Percentiles rank a stretch among this genome's conserved stretches.
phyloP scores from a whole-genome alignment of 2,797 vertebrate species.

The Acestrorhynchus altus region DNA sequence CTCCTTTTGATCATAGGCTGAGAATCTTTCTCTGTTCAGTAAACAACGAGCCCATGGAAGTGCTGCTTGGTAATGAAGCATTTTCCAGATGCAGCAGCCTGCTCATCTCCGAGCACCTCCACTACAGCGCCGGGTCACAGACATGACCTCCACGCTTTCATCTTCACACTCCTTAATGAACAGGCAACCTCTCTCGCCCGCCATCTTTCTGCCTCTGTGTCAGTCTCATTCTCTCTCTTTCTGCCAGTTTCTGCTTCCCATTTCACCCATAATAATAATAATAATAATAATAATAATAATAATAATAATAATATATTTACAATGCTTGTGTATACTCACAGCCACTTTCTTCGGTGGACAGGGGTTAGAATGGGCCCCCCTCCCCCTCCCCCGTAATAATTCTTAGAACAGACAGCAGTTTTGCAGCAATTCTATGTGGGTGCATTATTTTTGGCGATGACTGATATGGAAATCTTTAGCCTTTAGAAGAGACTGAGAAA shows the following conservation, averaged over 20 bases:
- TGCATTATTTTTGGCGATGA: too few relatives aligned
- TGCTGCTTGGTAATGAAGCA: slow-evolving; percentile 69
- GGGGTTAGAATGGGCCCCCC: too few relatives aligned
- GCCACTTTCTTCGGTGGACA: too few relatives aligned
- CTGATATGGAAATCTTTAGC: too few relatives aligned
- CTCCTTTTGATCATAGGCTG: slow-evolving; percentile 68
- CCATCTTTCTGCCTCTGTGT: slow-evolving; percentile 13
- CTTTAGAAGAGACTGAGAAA: too few relatives aligned
- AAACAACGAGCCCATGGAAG: slow-evolving; percentile 68
- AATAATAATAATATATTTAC: too few relatives aligned
- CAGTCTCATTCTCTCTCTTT: background rate
- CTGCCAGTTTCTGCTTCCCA: background rate
- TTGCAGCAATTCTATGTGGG: too few relatives aligned
- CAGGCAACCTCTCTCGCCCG: slow-evolving; percentile 38
- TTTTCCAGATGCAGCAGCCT: slow-evolving; percentile 69
- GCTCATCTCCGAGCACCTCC: slow-evolving; percentile 60
- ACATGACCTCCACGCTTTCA: slow-evolving; percentile 68
- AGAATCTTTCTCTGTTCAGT: slow-evolving; percentile 45
- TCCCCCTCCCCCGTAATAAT: too few relatives aligned
- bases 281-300: background rate
- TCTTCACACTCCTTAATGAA: slow-evolving; percentile 74
- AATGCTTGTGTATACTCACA: too few relatives aligned
- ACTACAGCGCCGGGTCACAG: slow-evolving; percentile 68
- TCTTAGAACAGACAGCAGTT: too few relatives aligned
- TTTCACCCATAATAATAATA: background rate